These are phyloP conservation scores for Leptinotarsa lineolata DNA, from an alignment of 1,140 invertebrate genomes.

Conservation along the genomic window DNA sequence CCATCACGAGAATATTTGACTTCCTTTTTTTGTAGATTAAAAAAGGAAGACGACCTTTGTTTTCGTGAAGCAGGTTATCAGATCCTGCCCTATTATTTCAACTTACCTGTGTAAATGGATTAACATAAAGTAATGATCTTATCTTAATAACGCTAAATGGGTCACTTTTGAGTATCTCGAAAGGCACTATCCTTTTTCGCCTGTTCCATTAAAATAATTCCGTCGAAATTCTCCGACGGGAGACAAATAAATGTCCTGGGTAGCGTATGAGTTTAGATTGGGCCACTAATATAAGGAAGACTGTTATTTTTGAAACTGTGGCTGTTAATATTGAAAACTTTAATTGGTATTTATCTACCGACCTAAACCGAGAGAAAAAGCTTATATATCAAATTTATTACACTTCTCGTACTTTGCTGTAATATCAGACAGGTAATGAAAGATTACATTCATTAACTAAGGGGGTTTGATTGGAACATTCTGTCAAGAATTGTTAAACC, in stretches of 20 bases:
- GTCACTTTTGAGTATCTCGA: background rate
- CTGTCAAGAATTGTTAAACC: no score
- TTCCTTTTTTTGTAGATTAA: background rate
- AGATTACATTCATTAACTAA: no score
- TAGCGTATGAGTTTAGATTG: no score
- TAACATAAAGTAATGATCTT: background rate
- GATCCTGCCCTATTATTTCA: conserved; percentile 3
- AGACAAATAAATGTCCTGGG: background rate
- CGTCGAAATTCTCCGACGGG: background rate
- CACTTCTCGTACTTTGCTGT: no score
- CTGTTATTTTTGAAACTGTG: no score
- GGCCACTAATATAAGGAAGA: no score
- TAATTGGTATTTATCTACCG: no score
- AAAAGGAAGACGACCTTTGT: conserved; percentile 2
- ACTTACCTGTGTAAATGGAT: conserved; percentile 8
- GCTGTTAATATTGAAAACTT: no score
- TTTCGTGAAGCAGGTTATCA: conserved; percentile 2
- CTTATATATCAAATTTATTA: no score
- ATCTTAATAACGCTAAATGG: conserved; percentile 8
- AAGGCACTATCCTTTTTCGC: background rate
- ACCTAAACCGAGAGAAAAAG: no score
- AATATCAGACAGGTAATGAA: no score
- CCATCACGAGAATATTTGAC: background rate
- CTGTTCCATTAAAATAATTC: conserved; percentile 1
- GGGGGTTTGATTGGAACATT: no score